Evolutionary conservation across 2,113 vertebrate species (phyloP).

Genomic region (Psophia crepitans): DNA sequence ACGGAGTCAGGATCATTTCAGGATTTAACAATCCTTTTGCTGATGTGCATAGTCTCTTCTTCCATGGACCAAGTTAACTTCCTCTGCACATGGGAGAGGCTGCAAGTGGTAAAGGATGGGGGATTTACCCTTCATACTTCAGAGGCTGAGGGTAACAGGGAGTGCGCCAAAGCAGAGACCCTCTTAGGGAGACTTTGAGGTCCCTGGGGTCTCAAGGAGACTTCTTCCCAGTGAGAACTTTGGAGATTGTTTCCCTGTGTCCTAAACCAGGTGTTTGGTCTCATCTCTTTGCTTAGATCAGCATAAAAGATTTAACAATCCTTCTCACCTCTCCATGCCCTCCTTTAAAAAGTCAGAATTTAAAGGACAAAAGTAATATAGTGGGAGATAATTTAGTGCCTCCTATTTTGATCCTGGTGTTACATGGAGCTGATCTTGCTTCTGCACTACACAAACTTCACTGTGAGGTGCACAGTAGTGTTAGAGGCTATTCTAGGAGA

Average conservation of each 20-base stretch:
- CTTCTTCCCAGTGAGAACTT: not conserved
- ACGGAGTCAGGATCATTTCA: not conserved
- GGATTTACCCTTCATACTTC: not conserved
- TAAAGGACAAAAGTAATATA: not conserved
- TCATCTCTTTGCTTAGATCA: not conserved
- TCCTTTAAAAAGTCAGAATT: not conserved
- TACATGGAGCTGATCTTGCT: not conserved
- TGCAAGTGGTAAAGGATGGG: not conserved
- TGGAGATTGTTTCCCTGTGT: not conserved
- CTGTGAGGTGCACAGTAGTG: not conserved
- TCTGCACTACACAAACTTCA: not conserved
- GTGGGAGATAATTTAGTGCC: not conserved
- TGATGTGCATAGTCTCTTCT: not conserved
- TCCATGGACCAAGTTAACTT: not conserved
- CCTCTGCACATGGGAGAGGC: not conserved
- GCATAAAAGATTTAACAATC: not conserved
- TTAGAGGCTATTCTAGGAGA: not conserved
- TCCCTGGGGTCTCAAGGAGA: not conserved
- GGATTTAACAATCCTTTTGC: not conserved
- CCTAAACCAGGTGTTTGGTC: not conserved
- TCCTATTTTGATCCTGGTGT: not conserved
- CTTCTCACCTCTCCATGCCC: not conserved
- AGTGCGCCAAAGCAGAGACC: not conserved
- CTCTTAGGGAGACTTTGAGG: not conserved
- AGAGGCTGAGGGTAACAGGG: not conserved